Conservation (phyloP, 2,113 vertebrate genomes). For the Ophiodon elongatus region DNA sequence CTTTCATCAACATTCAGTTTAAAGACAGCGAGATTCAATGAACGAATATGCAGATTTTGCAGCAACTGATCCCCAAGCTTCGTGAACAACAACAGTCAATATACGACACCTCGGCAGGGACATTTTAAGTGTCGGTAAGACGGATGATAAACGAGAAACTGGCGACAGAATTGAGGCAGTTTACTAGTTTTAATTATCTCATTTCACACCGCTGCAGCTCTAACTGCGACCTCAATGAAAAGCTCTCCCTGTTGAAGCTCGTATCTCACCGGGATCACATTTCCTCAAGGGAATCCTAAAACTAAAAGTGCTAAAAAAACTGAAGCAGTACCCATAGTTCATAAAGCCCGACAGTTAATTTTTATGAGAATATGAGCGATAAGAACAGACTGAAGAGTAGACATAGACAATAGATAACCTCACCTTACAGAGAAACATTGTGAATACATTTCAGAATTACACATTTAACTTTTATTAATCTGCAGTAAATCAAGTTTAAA, state of each 20-base stretch:
- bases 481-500: background rate
- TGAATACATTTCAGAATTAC: background rate
- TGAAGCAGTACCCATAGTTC: constrained; percentile 42
- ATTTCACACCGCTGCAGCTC: constrained; percentile 5
- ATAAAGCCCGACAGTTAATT: constrained; percentile 19
- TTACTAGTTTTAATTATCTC: constrained; percentile 20
- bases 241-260: background rate
- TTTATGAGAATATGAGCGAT: background rate
- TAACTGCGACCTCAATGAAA: constrained; percentile 31
- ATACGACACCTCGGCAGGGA: constrained; percentile 25
- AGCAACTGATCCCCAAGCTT: constrained; percentile 9
- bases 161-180: background rate
- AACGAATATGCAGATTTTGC: constrained; percentile 14
- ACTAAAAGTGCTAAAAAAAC: constrained; percentile 15
- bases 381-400: background rate
- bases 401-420: background rate
- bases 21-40: background rate
- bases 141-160: constrained; percentile 15
- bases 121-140: constrained; percentile 34
- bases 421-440: background rate
- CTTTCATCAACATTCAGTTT: background rate
- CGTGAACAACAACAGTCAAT: constrained; percentile 7
- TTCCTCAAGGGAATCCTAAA: constrained; percentile 3
- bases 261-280: constrained; percentile 15
- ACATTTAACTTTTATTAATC: background rate